Evolutionary conservation across 2,797 vertebrate species (phyloP), one percentile per base, ranked within the genome.

Genomic region (Vespertilio murinus): DNA sequence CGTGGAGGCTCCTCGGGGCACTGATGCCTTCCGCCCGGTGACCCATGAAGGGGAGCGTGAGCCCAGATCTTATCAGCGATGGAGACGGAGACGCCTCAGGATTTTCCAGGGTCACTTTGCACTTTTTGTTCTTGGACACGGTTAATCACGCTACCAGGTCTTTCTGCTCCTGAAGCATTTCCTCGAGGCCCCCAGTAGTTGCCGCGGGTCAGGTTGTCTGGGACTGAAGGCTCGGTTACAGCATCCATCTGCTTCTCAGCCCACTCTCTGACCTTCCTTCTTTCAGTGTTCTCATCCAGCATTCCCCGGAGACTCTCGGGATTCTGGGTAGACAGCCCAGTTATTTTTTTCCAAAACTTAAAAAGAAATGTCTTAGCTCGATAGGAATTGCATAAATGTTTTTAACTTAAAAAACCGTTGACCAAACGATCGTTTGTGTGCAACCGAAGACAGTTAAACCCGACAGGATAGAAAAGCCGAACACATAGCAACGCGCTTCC

Each of bases 141-240:
- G 59, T 81, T 92, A 89, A 56, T 79, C 70, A 74, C 0, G 1
- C 90, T 56, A 35, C 81, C 59, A 64, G 90, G 45, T 54, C 94
- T 67, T 75, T 88, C 69, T 30, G 49, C 64, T 67, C 87, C 88
- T 47, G n/a, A 67, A 52, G 90, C 91, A 79, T 89, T 94, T 95
- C 92, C 93, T 56, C 23, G 0, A 8, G 73, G 71, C 87, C 54
- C 61, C 8, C 4, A 81, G 69, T 93, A 73, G 69, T 94, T 74
- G 82, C 91, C 67, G 56, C n/a, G 25, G 96, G 91, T 90, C 95
- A 95, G 54, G 54, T 93, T 96, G 85, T 18, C 70, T 91, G 95
- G 40, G 92, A 91, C 86, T 20, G 42, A 75, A 95, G 96, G 92
- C 91, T 89, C 64, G 33, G 64, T 97, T 97, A 96, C 87, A 97